Conservation (phyloP, 2,113 vertebrate species). For the Tyto alba region DNA sequence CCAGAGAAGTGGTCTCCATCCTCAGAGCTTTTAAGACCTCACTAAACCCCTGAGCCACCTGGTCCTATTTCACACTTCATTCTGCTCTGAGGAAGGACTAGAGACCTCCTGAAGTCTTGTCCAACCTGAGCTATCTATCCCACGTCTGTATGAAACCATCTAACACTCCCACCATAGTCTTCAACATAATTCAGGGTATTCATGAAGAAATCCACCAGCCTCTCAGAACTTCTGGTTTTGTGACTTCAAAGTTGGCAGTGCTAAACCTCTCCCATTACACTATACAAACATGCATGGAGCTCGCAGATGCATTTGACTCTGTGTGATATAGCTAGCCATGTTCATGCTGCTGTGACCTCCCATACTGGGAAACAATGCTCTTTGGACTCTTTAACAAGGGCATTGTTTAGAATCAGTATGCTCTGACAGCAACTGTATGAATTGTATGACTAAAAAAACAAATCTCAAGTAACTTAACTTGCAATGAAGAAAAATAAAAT, state of each 20-base stretch:
- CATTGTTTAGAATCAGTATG: neutral
- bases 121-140: neutral
- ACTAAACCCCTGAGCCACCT: neutral
- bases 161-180: neutral
- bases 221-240: neutral
- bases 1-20: neutral
- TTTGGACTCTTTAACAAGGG: neutral
- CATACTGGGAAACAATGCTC: neutral
- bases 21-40: neutral
- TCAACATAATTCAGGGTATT: neutral
- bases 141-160: neutral
- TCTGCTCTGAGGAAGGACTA: neutral
- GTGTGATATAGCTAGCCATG: accelerated
- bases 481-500: neutral
- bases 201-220: neutral
- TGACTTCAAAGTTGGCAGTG: neutral
- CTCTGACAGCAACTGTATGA: neutral
- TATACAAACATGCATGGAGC: accelerated
- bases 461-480: neutral
- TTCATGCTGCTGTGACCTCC: neutral
- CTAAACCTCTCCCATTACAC: neutral
- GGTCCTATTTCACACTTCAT: neutral
- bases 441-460: neutral
- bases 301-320: neutral
- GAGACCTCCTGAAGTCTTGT: neutral